Evolutionary conservation across 2,888 invertebrate species (phyloP).

Genomic region (Ephialtes manifestator): DNA sequence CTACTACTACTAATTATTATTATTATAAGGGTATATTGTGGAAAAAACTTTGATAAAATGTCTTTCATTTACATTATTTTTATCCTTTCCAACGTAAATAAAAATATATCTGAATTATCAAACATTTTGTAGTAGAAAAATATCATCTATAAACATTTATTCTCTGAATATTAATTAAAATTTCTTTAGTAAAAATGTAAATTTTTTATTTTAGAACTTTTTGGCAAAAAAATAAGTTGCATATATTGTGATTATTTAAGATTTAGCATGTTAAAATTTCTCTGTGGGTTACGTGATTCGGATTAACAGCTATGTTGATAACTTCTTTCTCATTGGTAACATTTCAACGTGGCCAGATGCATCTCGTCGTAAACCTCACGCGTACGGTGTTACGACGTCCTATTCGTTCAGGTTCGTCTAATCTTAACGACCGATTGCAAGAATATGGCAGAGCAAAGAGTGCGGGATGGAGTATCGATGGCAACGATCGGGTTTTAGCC

Average conservation of each 20-base stretch:
- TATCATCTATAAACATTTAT: too few species aligned
- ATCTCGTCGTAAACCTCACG: conserved; percentile 35
- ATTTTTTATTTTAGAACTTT: too few species aligned
- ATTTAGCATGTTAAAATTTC: not conserved
- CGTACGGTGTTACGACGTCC: conserved; percentile 34
- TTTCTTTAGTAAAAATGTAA: too few species aligned
- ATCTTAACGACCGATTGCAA: conserved; percentile 66
- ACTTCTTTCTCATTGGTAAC: conserved; percentile 10
- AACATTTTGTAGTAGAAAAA: too few species aligned
- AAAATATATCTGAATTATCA: too few species aligned
- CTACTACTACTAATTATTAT: too few species aligned
- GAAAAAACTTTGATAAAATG: too few species aligned
- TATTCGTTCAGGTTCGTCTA: conserved; percentile 36
- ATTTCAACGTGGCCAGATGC: conserved; percentile 32
- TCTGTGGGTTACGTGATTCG: not conserved
- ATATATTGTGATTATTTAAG: not conserved
- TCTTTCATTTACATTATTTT: too few species aligned
- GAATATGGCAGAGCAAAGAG: conserved; percentile 52
- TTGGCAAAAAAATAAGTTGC: too few species aligned
- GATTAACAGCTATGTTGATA: not conserved
- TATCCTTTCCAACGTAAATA: too few species aligned
- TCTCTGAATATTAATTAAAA: too few species aligned
- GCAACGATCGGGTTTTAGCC: conserved; percentile 64
- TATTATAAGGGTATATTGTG: too few species aligned
- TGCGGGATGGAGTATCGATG: conserved; percentile 59